A percentile compares a stretch with the other conserved stretches of the same genome.
Evolutionary conservation across 2,888 invertebrate genomes (phyloP).

Genomic region (Pocota personata): DNA sequence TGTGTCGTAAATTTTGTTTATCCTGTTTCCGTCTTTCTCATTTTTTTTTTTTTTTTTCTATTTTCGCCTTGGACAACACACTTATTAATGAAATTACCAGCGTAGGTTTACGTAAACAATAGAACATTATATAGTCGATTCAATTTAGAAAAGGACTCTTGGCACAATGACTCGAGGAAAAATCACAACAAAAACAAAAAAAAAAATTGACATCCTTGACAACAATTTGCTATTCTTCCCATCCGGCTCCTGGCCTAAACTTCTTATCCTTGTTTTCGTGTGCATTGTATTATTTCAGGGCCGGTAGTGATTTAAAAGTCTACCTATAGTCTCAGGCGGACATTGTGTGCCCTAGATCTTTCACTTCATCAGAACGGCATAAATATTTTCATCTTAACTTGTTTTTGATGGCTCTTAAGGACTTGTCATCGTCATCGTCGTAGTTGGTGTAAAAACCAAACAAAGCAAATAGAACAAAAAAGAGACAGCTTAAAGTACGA

Average conservation of each 20-base stretch:
- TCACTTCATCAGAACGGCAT: constrained; percentile 69
- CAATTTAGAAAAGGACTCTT: constrained; percentile 59
- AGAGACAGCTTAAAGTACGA: not conserved
- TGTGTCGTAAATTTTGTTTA: constrained; percentile 67
- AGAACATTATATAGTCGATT: constrained; percentile 49
- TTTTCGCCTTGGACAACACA: constrained; percentile 38
- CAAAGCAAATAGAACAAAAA: not conserved
- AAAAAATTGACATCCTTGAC: constrained; percentile 66
- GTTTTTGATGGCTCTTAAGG: constrained; percentile 73
- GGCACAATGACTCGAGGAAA: constrained; percentile 33
- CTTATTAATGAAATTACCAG: constrained; percentile 66
- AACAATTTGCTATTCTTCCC: constrained; percentile 23
- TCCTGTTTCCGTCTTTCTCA: constrained; percentile 28
- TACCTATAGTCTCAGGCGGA: constrained; percentile 15
- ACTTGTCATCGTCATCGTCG: constrained; percentile 19
- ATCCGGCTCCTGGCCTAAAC: not conserved
- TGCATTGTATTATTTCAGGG: constrained; percentile 24
- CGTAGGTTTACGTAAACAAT: constrained; percentile 60
- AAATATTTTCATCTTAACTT: constrained; percentile 74
- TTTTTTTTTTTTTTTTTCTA: not conserved
- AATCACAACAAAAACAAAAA: not conserved
- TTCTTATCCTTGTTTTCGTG: constrained; percentile 25
- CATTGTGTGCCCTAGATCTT: constrained; percentile 66
- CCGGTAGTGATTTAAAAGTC: constrained; percentile 36
- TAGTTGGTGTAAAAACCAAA: not conserved